Evolutionary conservation across 53 echinoderm and acorn worm species (phyloP), one percentile per base, ranked within the genome.

Genomic region (Apostichopus leukothele): DNA sequence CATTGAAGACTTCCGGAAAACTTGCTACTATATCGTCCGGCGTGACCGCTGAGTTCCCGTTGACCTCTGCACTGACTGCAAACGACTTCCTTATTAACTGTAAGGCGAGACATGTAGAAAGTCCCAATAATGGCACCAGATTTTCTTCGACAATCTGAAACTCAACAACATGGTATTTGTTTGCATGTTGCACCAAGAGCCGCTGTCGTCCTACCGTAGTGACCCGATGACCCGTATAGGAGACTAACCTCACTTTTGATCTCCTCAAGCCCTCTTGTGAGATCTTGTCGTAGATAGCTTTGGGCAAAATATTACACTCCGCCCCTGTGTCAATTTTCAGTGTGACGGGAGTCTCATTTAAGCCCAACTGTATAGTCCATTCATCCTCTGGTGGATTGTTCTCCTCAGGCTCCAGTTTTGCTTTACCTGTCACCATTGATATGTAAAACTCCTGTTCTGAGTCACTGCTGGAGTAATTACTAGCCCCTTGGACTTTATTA

Each of bases 1-100:
- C 26, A 1, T 54, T 75, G 53, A 87, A 87, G 1, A 87, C 75
- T 5, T 87, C 87, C 12, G 87, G 73, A 54, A 51, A 87, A 5
- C 50, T 50, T 25, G 25, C 25, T 1, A 25, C 25, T 25, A 25
- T 25, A 25, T 25, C 25, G 25, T 25, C 25, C 25, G 25, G 25
- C 25, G 25, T 25, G 25, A 25, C 25, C 25, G 25, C 25, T 25
- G 25, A 25, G 25, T 25, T 25, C 25, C 25, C 25, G 25, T 25
- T 25, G 25, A 25, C 25, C 25, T 25, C 25, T 25, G 25, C 25
- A 25, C 25, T 25, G 25, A 25, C 25, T 25, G 25, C 25, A 9
- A 14, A n/a, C 16, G 19, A 9, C 27, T 14, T 3, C 19, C 19
- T 14, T 14, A 75, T 50, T 11, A 79, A 11, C 50, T 79, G 79